Percentiles rank a stretch among this genome's conserved stretches.
Evolutionary conservation across 2,113 vertebrate genomes (phyloP).

Genomic region (Pionites leucogaster): DNA sequence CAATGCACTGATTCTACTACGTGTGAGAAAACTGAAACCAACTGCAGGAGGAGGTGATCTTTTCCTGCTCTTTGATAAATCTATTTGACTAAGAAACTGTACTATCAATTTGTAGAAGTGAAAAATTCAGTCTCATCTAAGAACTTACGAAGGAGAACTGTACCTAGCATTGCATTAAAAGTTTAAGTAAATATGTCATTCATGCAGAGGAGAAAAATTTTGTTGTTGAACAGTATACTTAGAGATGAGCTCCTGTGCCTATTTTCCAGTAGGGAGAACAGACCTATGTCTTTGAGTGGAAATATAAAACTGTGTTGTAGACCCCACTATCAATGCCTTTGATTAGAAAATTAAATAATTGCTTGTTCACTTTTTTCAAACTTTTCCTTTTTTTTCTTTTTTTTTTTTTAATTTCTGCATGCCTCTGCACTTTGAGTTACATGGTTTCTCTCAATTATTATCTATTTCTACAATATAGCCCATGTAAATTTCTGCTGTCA

Average conservation of each 20-base stretch:
- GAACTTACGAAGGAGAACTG: not conserved
- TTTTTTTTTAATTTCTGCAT: not conserved
- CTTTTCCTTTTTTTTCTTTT: not conserved
- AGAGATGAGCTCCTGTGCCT: not conserved
- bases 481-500: not conserved
- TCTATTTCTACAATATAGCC: not conserved
- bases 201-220: not conserved
- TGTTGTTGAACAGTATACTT: not conserved
- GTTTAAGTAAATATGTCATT: not conserved
- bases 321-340: not conserved
- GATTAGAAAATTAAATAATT: not conserved
- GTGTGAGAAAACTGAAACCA: conserved; percentile 8
- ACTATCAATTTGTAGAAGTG: not conserved
- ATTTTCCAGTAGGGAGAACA: not conserved
- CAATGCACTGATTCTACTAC: not conserved
- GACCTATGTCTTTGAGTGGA: not conserved
- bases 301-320: not conserved
- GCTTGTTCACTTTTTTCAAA: not conserved
- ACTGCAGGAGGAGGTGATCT: not conserved
- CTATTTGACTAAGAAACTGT: not conserved
- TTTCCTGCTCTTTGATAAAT: not conserved
- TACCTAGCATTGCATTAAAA: not conserved
- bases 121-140: not conserved
- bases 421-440: not conserved
- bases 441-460: not conserved